Base-by-base conservation (phyloP, 2,113 vertebrate species). In the Empidonax alnorum region DNA sequence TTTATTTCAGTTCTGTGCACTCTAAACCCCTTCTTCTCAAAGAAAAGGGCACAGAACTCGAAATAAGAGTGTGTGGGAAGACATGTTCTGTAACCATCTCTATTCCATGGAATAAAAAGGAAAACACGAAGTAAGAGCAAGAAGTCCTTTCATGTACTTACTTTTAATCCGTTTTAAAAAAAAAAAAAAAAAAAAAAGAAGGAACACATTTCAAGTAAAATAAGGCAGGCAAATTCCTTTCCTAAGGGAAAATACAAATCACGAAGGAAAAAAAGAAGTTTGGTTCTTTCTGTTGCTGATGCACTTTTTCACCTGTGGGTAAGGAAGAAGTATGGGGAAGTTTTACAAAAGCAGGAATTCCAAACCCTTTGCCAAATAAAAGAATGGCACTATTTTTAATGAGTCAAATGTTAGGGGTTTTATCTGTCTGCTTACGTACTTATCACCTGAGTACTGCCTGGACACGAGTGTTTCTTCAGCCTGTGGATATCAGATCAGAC, bases 21-120 rank as follows among this genome's bases (percentile, higher is more conserved):
- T 90, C 50, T 88, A 94, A 90, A 74, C 66, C 92, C 67, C 75
- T 88, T 87, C 89, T 81, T 94, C 72, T 86, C 59, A 90, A 94
- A 91, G 83, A 92, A 97, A 94, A 96, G 65, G 91, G 61, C 76
- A 92, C 5, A 65, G 73, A 89, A 93, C 87, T 94, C 5, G 2
- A 94, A 93, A 94, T 83, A 89, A 89, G 86, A 84, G 81, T 78
- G 62, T 92, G 91, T 95, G 49, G 91, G 91, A 94, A 96, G 94
- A 84, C 85, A 89, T 74, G 65, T 94, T 96, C 96, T 93, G 44
- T 76, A 89, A 93, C 74, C 49, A 79, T 94, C 77, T 89, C 91
- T 55, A 53, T 87, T 84, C 55, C 69, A 61, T 65, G 35, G 52
- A 93, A 92, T 53, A 56, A 89, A 90, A 89, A 81, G 65, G 35